Conservation (phyloP, 2,797 vertebrate species). For the Dermochelys coriacea region DNA sequence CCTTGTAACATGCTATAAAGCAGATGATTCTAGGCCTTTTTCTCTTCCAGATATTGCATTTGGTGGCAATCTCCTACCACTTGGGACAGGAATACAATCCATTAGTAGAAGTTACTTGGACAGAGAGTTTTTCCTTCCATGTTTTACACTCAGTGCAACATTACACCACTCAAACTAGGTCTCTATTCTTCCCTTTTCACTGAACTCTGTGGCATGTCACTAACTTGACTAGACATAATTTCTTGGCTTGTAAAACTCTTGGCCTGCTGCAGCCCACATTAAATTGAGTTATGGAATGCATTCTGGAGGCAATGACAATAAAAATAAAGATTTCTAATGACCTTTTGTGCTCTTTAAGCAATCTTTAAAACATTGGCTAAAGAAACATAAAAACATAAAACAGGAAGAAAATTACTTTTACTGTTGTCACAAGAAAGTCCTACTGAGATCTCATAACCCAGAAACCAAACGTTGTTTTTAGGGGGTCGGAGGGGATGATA, state of each 20-base stretch:
- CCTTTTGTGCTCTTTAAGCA: constrained; percentile 69
- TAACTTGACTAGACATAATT: constrained; percentile 73
- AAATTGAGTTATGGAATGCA: constrained; percentile 77
- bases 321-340: constrained; percentile 78
- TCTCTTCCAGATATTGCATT: not conserved
- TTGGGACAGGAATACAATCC: not conserved
- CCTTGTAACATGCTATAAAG: not conserved
- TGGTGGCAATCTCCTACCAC: not conserved
- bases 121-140: constrained; percentile 15
- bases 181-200: not conserved
- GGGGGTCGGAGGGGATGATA: constrained; percentile 31
- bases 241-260: constrained; percentile 71
- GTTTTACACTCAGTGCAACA: constrained; percentile 45
- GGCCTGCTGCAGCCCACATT: constrained; percentile 70
- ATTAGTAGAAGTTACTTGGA: constrained; percentile 28
- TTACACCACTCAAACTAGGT: constrained; percentile 36
- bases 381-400: constrained; percentile 65
- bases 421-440: constrained; percentile 55
- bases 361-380: constrained; percentile 70
- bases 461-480: constrained; percentile 62
- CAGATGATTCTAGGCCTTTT: not conserved
- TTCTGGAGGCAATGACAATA: constrained; percentile 77
- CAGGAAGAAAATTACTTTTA: constrained; percentile 65
- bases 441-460: constrained; percentile 55
- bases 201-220: constrained; percentile 54